A percentile compares a stretch with the other conserved stretches of the same genome.
These are phyloP conservation scores for Sitta europaea DNA, from an alignment of 2,113 vertebrate species.

Conservation along the genomic window DNA sequence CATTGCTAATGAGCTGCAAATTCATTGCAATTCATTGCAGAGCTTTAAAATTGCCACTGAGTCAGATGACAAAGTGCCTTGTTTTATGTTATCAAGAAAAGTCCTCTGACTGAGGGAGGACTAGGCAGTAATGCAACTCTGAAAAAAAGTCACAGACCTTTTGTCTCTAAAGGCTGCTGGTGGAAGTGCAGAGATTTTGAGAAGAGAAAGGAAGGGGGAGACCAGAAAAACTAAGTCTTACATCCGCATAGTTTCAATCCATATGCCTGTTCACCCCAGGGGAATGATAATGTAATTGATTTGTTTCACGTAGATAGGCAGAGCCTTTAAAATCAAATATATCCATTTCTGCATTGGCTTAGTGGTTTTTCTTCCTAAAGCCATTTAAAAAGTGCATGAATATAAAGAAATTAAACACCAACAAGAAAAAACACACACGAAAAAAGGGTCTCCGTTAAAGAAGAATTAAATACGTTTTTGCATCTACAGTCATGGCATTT, in stretches of 20 bases:
- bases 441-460: fast-evolving
- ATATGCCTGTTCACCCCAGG: background rate
- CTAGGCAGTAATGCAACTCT: background rate
- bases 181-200: background rate
- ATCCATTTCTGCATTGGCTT: background rate
- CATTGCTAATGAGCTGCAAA: slow-evolving; percentile 20
- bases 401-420: background rate
- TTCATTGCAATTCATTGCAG: slow-evolving; percentile 18
- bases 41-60: background rate
- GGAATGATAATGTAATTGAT: background rate
- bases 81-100: background rate
- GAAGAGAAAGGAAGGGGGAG: background rate
- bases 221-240: background rate
- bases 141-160: background rate
- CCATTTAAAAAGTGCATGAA: background rate
- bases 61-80: background rate
- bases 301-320: background rate
- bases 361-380: background rate
- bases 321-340: background rate
- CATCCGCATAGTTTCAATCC: fast-evolving
- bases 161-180: background rate
- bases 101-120: background rate
- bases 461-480: background rate
- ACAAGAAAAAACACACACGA: background rate
- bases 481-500: background rate